Evolutionary conservation across 2,888 invertebrate species (phyloP).

Genomic region (Eretmocerus hayati): DNA sequence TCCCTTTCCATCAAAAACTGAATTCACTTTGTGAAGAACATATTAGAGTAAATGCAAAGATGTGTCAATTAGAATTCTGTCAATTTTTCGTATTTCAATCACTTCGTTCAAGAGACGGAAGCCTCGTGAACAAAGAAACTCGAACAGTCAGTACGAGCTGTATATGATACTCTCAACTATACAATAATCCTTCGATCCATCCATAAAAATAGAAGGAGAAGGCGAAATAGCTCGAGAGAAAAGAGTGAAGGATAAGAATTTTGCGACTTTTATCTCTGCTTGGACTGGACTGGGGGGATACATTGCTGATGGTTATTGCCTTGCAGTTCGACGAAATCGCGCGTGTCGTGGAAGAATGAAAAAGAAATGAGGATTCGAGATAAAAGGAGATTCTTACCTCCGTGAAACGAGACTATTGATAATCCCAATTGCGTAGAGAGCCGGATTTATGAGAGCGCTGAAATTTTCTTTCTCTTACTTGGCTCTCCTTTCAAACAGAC

Average conservation of each 20-base stretch:
- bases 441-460: conserved; percentile 7
- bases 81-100: too few relatives aligned
- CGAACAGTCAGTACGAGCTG: too few relatives aligned
- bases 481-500: too few relatives aligned
- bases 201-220: background rate
- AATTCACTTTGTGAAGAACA: too few relatives aligned
- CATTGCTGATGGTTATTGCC: conserved; percentile 25
- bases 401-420: conserved; percentile 15
- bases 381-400: conserved; percentile 12
- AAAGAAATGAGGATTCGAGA: background rate
- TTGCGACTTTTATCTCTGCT: conserved; percentile 15
- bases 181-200: conserved; percentile 12
- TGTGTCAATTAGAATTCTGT: too few relatives aligned
- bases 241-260: conserved; percentile 9
- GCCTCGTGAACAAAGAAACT: too few relatives aligned
- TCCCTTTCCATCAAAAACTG: too few relatives aligned
- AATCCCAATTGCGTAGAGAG: conserved; percentile 11
- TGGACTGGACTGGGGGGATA: conserved; percentile 4
- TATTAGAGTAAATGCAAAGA: too few relatives aligned
- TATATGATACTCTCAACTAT: too few relatives aligned
- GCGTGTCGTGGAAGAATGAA: conserved; percentile 8
- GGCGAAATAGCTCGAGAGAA: background rate
- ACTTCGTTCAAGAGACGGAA: too few relatives aligned
- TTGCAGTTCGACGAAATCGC: conserved; percentile 21
- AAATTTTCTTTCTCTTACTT: conserved; percentile 3